A percentile compares a stretch with the other conserved stretches of the same genome.
Evolutionary conservation across 2,797 vertebrate genomes (phyloP).

Genomic region (Arctocebus calabarensis): DNA sequence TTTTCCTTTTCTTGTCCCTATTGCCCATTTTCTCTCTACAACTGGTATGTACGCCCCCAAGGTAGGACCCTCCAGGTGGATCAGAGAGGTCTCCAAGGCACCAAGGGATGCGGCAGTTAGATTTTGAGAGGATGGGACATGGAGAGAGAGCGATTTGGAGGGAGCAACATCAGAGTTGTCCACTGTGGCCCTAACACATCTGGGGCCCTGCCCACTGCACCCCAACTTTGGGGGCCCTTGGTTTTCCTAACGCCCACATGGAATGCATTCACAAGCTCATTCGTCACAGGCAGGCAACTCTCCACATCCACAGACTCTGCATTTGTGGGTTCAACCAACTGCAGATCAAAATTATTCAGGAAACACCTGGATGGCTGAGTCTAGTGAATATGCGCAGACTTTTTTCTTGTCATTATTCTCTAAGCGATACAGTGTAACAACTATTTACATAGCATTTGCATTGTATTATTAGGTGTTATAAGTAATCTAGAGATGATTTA

Average conservation of each 20-base stretch:
- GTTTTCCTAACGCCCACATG: not conserved
- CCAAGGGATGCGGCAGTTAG: not conserved
- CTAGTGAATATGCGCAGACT: not conserved
- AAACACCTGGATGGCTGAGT: not conserved
- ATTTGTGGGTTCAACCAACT: not conserved
- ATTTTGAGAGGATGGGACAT: not conserved
- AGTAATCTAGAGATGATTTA: not conserved
- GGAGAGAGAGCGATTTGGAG: not conserved
- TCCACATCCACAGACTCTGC: not conserved
- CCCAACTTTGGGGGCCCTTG: not conserved
- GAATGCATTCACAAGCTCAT: not conserved
- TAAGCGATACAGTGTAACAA: not conserved
- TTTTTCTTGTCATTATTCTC: not conserved
- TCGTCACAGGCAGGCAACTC: not conserved
- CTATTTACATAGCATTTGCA: not conserved
- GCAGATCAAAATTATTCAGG: not conserved
- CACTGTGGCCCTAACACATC: not conserved
- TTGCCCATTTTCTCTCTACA: not conserved
- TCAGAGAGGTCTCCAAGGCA: not conserved
- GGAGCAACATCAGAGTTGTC: not conserved
- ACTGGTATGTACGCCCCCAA: not conserved
- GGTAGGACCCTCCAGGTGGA: not conserved
- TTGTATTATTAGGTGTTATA: not conserved
- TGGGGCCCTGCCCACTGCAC: too few relatives aligned
- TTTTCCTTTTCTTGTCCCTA: not conserved